Percentiles rank a stretch among this genome's conserved stretches.
Conservation (phyloP, 2,113 vertebrate species). For the Ceyx margarethae region DNA sequence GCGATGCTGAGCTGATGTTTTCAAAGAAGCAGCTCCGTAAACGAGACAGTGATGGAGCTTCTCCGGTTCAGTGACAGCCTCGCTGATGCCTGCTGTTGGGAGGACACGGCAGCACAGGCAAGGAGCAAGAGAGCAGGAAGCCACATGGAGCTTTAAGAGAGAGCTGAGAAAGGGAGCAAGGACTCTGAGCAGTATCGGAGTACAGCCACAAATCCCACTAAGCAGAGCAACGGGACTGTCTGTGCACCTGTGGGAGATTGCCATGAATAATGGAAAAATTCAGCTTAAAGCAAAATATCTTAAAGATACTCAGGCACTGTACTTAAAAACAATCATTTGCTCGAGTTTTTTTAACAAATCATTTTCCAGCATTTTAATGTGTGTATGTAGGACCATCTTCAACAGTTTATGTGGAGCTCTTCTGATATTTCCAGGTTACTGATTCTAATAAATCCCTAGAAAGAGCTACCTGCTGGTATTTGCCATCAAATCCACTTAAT, state of each 20-base stretch:
- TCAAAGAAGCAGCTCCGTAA: not conserved
- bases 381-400: not conserved
- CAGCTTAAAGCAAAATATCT: not conserved
- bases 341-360: not conserved
- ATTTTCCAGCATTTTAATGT: not conserved
- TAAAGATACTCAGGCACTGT: not conserved
- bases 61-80: not conserved
- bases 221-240: not conserved
- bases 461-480: not conserved
- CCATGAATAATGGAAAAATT: not conserved
- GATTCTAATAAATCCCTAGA: not conserved
- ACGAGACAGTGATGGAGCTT: fast-evolving
- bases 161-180: not conserved
- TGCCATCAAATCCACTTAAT: not conserved
- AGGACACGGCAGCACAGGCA: not conserved
- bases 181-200: not conserved
- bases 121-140: not conserved
- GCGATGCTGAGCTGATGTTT: not conserved
- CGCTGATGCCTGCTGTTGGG: not conserved
- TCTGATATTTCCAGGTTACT: not conserved
- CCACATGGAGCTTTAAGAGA: not conserved
- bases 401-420: not conserved
- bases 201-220: not conserved
- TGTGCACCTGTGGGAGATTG: not conserved
- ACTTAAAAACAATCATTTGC: not conserved